Conservation (phyloP, 2,797 vertebrate species). For the Scolopax bukidnonensis region DNA sequence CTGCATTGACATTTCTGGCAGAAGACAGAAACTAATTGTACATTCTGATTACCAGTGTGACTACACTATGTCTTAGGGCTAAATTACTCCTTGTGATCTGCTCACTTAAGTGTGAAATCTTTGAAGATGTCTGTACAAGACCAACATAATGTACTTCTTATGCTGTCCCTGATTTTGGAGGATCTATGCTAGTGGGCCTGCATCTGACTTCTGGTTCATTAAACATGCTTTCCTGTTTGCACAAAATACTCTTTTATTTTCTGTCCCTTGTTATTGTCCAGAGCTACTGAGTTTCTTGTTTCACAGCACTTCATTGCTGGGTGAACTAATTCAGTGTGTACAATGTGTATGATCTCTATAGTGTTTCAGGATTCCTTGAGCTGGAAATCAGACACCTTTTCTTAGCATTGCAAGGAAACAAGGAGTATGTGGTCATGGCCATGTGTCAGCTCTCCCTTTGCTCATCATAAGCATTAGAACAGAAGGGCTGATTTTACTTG, state of each 20-base stretch:
- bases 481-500: neutral
- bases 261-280: neutral
- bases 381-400: neutral
- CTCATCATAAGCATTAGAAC: neutral
- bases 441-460: neutral
- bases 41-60: neutral
- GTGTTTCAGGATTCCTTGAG: neutral
- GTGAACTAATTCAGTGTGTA: neutral
- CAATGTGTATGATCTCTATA: neutral
- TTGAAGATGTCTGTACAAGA: neutral
- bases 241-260: neutral
- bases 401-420: neutral
- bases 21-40: slow-evolving; percentile 32
- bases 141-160: neutral
- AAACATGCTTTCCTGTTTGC: neutral
- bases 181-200: neutral
- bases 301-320: neutral
- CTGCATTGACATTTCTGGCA: neutral
- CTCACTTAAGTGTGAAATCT: slow-evolving; percentile 3
- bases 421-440: rapidly evolving
- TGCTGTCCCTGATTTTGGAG: neutral
- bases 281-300: neutral
- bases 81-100: slow-evolving; percentile 12
- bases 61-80: neutral
- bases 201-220: neutral